Percentiles rank a stretch among this genome's conserved stretches.
Evolutionary conservation across 2,113 vertebrate species (phyloP).

Genomic region (Bos taurus): DNA sequence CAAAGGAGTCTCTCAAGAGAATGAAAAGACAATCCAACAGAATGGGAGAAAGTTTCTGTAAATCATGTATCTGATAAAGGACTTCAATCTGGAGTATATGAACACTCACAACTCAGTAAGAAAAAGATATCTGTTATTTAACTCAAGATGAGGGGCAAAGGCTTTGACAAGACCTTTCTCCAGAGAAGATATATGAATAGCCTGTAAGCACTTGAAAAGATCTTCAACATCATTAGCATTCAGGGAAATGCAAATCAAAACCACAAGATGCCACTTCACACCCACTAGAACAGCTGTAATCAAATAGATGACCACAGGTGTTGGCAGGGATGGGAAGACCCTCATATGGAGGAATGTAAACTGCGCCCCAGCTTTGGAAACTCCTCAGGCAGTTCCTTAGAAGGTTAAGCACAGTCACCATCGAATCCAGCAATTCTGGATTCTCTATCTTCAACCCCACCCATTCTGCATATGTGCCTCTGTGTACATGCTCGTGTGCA

Average conservation of each 20-base stretch:
- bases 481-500: too few species aligned
- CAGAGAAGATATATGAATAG: neutral
- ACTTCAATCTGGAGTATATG: neutral
- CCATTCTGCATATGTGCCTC: fast-evolving
- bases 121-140: neutral
- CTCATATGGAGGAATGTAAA: neutral
- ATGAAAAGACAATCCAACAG: neutral
- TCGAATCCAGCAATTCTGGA: neutral
- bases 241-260: neutral
- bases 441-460: neutral
- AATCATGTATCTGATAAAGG: neutral
- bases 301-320: neutral
- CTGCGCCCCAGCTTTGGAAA: neutral
- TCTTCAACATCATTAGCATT: neutral
- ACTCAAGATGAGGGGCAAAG: neutral
- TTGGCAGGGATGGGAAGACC: neutral
- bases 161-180: neutral
- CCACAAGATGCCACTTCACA: neutral
- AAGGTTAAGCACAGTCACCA: neutral
- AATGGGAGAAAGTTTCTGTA: neutral
- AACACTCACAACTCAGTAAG: neutral
- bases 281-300: neutral
- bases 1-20: neutral
- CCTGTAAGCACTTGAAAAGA: neutral
- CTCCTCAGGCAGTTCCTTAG: neutral